These are phyloP conservation scores for Dendronephthya gigantea DNA, from an alignment of 64 coral and sea anemone genomes.

Conservation along the genomic window DNA sequence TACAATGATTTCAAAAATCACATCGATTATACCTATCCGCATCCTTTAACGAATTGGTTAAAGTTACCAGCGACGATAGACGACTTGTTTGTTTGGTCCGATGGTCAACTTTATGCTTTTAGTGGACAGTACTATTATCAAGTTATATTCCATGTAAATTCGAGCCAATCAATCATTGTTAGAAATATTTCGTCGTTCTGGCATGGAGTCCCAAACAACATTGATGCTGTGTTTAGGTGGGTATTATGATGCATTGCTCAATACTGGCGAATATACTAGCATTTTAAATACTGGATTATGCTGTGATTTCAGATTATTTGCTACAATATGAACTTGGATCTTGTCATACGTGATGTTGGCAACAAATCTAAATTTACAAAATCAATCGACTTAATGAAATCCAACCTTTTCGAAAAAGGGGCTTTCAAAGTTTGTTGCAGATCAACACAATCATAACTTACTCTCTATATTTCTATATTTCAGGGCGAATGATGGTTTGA, in stretches of 20 bases:
- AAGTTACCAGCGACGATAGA: constrained; percentile 52
- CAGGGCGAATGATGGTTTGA: neutral
- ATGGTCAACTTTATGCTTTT: constrained; percentile 59
- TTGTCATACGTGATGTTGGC: too few species aligned
- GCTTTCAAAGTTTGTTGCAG: too few species aligned
- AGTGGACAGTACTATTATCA: constrained; percentile 45
- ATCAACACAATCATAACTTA: too few species aligned
- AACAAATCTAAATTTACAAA: too few species aligned
- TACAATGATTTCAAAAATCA: constrained; percentile 15
- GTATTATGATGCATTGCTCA: neutral
- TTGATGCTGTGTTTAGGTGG: constrained; percentile 85
- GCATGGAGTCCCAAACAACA: constrained; percentile 54
- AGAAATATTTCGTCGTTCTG: constrained; percentile 50
- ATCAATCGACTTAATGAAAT: too few species aligned
- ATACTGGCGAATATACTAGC: neutral
- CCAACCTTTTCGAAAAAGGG: too few species aligned
- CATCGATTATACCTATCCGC: constrained; percentile 18
- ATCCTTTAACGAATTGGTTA: constrained; percentile 20
- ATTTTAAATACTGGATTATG: too few species aligned
- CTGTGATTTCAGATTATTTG: too few species aligned
- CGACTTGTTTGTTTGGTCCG: constrained; percentile 60
- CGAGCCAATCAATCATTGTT: constrained; percentile 32
- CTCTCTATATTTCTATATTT: neutral
- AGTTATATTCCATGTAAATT: constrained; percentile 36
- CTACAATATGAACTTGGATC: too few species aligned